These are phyloP conservation scores for Nasonia vitripennis DNA, from an alignment of 1,140 invertebrate species.

Conservation along the genomic window DNA sequence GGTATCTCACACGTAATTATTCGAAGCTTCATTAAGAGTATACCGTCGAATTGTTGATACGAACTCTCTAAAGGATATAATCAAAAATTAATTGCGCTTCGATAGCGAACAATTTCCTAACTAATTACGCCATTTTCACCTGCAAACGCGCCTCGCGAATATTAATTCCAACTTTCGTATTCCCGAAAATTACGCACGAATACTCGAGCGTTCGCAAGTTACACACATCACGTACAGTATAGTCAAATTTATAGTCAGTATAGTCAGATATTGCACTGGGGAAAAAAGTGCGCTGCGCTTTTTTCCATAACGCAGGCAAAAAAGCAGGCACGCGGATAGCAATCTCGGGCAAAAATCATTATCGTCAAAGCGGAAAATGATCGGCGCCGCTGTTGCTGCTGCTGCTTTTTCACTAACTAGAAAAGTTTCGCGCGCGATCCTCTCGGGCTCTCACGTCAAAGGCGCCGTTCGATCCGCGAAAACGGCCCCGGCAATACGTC, in stretches of 20 bases:
- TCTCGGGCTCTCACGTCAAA: slow-evolving; percentile 33
- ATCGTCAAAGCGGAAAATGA: slow-evolving; percentile 49
- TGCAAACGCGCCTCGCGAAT: too few species aligned
- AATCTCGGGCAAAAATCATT: slow-evolving; percentile 42
- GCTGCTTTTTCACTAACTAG: slow-evolving; percentile 49
- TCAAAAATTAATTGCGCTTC: too few species aligned
- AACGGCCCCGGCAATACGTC: slow-evolving; percentile 64
- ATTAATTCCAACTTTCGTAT: slow-evolving; percentile 11
- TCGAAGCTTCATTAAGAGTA: too few species aligned
- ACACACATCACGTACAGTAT: not conserved
- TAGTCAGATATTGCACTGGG: too few species aligned
- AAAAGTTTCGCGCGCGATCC: slow-evolving; percentile 38
- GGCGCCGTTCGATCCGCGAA: slow-evolving; percentile 35
- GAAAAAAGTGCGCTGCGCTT: not conserved
- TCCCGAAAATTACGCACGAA: not conserved
- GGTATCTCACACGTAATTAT: too few species aligned
- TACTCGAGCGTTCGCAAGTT: not conserved
- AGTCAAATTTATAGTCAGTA: too few species aligned
- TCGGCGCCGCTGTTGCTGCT: slow-evolving; percentile 13
- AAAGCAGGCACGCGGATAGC: not conserved
- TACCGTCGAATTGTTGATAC: too few species aligned
- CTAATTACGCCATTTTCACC: too few species aligned
- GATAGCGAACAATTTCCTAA: too few species aligned
- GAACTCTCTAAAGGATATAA: too few species aligned
- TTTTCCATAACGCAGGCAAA: not conserved